Percentiles rank a stretch among this genome's conserved stretches.
These are phyloP conservation scores for Anomalospiza imberbis DNA, from an alignment of 2,797 vertebrate genomes.

Conservation along the genomic window DNA sequence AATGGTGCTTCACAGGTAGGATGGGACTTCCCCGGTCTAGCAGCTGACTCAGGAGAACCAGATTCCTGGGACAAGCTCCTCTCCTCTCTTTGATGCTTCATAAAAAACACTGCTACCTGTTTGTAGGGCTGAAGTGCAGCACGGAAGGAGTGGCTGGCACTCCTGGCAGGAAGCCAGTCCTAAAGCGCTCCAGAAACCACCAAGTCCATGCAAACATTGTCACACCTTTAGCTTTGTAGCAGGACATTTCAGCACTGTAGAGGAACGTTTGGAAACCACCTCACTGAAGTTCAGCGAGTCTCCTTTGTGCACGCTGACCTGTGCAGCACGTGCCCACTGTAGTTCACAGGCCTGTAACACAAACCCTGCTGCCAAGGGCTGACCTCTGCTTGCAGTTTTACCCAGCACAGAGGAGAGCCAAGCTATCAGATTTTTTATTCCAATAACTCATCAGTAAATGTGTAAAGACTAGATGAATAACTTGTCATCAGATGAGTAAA, in stretches of 20 bases:
- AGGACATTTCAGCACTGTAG: background rate
- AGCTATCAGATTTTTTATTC: background rate
- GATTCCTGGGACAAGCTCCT: background rate
- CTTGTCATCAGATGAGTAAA: background rate
- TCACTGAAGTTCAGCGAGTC: background rate
- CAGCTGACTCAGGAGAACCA: background rate
- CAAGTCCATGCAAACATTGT: accelerated
- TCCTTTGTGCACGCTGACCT: background rate
- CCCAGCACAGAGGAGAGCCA: background rate
- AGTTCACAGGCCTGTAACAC: background rate
- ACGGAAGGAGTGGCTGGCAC: background rate
- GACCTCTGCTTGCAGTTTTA: background rate
- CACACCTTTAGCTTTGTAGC: background rate
- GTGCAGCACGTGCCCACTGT: accelerated
- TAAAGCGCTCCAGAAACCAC: background rate
- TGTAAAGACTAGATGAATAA: background rate
- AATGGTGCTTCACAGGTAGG: background rate
- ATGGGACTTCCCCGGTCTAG: background rate
- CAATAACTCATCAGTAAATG: background rate
- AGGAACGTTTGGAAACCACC: background rate
- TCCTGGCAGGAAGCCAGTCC: background rate
- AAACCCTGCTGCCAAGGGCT: background rate
- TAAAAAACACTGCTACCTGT: background rate
- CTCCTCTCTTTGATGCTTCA: background rate
- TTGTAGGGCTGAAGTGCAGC: background rate